Evolutionary conservation across 2,113 vertebrate genomes (phyloP).

Genomic region (Myiozetetes cayanensis): DNA sequence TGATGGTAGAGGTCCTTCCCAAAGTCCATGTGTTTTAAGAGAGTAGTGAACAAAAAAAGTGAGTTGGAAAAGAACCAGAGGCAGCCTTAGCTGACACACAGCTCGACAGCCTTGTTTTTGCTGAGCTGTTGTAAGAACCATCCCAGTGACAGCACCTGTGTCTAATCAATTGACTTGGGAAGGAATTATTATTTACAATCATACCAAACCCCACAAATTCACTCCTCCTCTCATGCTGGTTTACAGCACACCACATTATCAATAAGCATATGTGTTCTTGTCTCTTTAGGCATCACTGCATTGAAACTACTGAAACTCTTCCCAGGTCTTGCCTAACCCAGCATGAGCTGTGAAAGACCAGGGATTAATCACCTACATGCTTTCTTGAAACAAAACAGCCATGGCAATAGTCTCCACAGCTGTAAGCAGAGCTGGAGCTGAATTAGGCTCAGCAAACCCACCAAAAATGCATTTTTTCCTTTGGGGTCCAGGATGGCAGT

Average conservation of each 20-base stretch:
- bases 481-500: not conserved
- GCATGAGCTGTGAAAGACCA: not conserved
- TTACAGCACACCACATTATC: not conserved
- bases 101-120: not conserved
- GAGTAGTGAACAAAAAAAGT: not conserved
- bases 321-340: not conserved
- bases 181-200: not conserved
- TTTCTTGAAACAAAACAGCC: not conserved
- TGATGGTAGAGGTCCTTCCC: not conserved
- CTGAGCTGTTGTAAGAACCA: not conserved
- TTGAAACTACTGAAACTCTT: not conserved
- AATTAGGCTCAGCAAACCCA: not conserved
- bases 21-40: not conserved
- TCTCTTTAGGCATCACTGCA: not conserved
- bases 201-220: not conserved
- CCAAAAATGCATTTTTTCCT: not conserved
- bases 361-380: rapidly evolving
- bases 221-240: not conserved
- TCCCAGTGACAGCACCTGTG: not conserved
- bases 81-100: not conserved
- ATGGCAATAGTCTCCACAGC: not conserved
- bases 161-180: not conserved
- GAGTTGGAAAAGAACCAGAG: not conserved
- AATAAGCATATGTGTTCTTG: not conserved
- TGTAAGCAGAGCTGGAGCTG: not conserved